Conservation (phyloP, 2,113 vertebrate genomes). For the Rhagologus leucostigma region DNA sequence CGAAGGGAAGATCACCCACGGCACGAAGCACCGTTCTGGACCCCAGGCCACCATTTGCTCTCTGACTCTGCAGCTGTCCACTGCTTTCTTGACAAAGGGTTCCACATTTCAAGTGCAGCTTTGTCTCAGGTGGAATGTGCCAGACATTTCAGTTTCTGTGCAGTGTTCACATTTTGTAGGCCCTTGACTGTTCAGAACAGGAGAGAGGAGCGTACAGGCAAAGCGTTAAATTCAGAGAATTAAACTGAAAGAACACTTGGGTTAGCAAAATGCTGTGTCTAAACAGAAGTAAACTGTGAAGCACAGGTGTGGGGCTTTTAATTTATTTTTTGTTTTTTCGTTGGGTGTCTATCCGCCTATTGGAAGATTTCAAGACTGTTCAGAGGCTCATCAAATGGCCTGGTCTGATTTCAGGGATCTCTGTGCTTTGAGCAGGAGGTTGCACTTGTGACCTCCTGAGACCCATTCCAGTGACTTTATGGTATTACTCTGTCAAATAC, state of each 20-base stretch:
- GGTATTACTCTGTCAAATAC: neutral
- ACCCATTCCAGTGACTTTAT: neutral
- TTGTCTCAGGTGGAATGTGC: neutral
- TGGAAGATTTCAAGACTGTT: neutral
- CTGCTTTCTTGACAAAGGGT: neutral
- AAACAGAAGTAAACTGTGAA: neutral
- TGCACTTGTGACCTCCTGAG: neutral
- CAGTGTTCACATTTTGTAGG: rapidly evolving
- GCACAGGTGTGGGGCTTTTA: neutral
- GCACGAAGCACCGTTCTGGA: neutral
- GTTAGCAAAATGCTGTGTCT: neutral
- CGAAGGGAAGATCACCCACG: neutral
- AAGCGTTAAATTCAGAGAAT: neutral
- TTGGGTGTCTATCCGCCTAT: rapidly evolving
- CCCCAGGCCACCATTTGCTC: neutral
- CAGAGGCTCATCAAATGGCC: neutral
- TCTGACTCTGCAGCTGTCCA: neutral
- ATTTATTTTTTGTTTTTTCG: neutral
- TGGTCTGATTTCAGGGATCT: neutral
- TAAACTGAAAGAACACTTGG: neutral
- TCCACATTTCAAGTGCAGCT: neutral
- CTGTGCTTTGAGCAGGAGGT: neutral
- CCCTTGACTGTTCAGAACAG: neutral
- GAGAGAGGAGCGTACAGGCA: neutral
- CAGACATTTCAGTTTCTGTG: neutral